Evolutionary conservation across 2,113 vertebrate species (phyloP), one percentile per base, ranked within the genome.

Genomic region (Oryzias curvinotus): DNA sequence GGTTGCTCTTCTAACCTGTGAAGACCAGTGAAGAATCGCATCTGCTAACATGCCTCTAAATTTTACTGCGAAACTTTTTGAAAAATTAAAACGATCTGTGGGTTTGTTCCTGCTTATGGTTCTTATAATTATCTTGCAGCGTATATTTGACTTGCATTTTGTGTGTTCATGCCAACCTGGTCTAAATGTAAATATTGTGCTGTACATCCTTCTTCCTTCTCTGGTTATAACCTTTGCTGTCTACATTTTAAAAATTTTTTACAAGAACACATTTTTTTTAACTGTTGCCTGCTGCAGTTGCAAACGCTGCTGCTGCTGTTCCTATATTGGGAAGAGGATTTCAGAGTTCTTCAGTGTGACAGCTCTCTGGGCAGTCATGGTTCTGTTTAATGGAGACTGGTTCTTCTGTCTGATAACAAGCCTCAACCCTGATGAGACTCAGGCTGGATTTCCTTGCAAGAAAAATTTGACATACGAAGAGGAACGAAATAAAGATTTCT

Each of bases 301-400:
- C 10, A 15, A 1, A 3, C 2, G 0, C 21, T 15, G 18, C 30
- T n/a, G 23, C n/a, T 26, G n/a, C 18, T 0, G 4, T 2, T 13
- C 1, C 16, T 5, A 0, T 28, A 0, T 18, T 4, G 4, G 4
- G 0, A 43, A 36, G 10, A 1, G n/a, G n/a, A 0, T 42, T 0
- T 0, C 23, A 2, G 53, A 42, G 18, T 68, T 23, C 6, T 0
- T 55, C 8, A 16, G 14, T 15, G 15, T 82, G 45, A 0, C 0
- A 3, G 44, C 3, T 23, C 5, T 82, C 5, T 78, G 64, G 79
- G 6, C 7, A 3, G 5, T 57, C 0, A 0, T 30, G 17, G 68
- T 82, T 46, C 13, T 78, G 14, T 61, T 72, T 42, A 60, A 78
- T 41, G 80, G 64, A 65, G 80, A 82, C 18, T 78, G 68, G 68